Conservation (phyloP, 2,113 vertebrate species). For the Nothocercus julius region DNA sequence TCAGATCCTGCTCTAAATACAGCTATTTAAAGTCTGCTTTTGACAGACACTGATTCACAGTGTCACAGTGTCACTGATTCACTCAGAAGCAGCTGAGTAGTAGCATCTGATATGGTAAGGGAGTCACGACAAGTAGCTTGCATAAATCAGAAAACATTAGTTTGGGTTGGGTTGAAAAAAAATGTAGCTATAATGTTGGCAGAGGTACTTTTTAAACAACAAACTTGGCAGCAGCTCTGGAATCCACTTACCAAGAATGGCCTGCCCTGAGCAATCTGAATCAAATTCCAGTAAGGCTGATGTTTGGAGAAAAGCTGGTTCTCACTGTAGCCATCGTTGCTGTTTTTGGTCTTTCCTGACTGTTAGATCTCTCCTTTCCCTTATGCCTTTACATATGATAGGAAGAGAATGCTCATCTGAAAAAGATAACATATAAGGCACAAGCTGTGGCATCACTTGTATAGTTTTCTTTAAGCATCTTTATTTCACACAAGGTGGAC, state of each 20-base stretch:
- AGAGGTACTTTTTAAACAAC: not conserved
- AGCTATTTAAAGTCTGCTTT: not conserved
- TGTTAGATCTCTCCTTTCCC: not conserved
- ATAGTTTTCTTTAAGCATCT: not conserved
- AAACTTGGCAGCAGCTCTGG: not conserved
- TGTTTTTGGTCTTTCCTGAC: not conserved
- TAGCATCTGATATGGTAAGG: not conserved
- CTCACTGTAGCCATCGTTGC: not conserved
- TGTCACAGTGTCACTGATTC: no score
- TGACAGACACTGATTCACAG: not conserved
- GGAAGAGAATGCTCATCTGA: not conserved
- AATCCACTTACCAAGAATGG: not conserved
- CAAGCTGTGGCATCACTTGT: not conserved
- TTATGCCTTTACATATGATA: not conserved
- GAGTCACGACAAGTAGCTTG: not conserved
- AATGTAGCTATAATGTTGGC: not conserved
- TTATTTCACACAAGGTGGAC: not conserved
- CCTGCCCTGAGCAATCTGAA: not conserved
- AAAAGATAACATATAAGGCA: not conserved
- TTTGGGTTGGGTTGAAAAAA: not conserved
- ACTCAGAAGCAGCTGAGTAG: not conserved
- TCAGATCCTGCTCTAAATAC: not conserved
- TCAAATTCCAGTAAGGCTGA: not conserved
- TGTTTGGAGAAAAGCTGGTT: not conserved
- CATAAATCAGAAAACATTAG: not conserved